Evolutionary conservation across 2,888 invertebrate species (phyloP).

Genomic region (Drosophila histrio): DNA sequence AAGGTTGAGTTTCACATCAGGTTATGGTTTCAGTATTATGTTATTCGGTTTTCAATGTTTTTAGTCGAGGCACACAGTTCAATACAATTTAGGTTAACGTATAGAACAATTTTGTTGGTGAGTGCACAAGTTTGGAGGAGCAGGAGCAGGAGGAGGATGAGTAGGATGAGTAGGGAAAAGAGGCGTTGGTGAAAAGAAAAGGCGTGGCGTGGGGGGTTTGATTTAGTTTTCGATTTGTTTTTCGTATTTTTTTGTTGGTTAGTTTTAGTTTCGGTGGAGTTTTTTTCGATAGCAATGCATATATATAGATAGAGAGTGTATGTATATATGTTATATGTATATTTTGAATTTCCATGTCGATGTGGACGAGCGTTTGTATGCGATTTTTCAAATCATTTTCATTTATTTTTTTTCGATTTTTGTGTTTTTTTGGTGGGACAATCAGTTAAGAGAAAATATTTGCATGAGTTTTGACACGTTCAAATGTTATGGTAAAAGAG

Average conservation of each 20-base stretch:
- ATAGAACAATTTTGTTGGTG: constrained; percentile 52
- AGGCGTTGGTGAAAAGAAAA: constrained; percentile 35
- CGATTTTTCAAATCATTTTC: constrained; percentile 49
- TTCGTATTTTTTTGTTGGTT: constrained; percentile 43
- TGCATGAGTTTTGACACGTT: constrained; percentile 78
- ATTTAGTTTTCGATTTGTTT: constrained; percentile 40
- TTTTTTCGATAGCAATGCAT: constrained; percentile 53
- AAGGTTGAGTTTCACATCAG: constrained; percentile 58
- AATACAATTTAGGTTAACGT: constrained; percentile 49
- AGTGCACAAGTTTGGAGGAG: constrained; percentile 52
- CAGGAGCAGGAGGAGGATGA: constrained; percentile 15
- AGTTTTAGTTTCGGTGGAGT: constrained; percentile 49
- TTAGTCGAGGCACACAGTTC: constrained; percentile 51
- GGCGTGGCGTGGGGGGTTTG: constrained; percentile 50
- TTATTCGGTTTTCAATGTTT: constrained; percentile 34
- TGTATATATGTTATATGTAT: constrained; percentile 51
- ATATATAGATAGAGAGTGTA: constrained; percentile 43
- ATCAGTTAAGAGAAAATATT: constrained; percentile 80
- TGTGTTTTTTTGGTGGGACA: constrained; percentile 57
- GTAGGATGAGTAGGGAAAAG: constrained; percentile 12
- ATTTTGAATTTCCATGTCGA: constrained; percentile 76
- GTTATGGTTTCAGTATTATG: constrained; percentile 46
- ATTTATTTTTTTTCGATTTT: constrained; percentile 29
- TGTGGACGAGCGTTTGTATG: constrained; percentile 78
- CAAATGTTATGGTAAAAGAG: constrained; percentile 65